Evolutionary conservation across 2,113 vertebrate genomes (phyloP).

Genomic region (Hippolais icterina): DNA sequence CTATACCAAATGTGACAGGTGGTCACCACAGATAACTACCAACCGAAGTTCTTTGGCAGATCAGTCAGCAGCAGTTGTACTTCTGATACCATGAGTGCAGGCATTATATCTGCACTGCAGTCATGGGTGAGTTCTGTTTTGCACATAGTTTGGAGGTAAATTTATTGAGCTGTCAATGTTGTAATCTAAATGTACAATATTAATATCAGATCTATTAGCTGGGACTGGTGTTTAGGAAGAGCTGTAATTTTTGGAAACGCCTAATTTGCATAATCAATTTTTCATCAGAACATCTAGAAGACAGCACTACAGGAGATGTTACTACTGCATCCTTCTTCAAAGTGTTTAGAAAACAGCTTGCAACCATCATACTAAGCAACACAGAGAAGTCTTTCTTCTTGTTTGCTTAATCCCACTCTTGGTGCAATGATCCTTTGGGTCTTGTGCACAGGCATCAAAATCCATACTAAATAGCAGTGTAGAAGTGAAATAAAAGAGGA

Average conservation of each 20-base stretch:
- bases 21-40: not conserved
- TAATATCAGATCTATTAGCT: not conserved
- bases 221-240: not conserved
- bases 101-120: not conserved
- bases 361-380: not conserved
- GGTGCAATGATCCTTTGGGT: not conserved
- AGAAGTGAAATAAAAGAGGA: not conserved
- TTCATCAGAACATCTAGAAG: not conserved
- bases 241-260: not conserved
- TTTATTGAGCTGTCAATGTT: not conserved
- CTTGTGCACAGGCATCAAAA: not conserved
- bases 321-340: not conserved
- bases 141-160: not conserved
- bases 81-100: not conserved
- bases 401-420: not conserved
- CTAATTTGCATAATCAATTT: not conserved
- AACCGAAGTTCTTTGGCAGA: not conserved
- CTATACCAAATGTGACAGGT: not conserved
- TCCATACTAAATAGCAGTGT: not conserved
- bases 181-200: not conserved
- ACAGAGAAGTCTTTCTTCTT: not conserved
- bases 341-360: not conserved
- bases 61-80: not conserved
- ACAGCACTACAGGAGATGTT: not conserved
- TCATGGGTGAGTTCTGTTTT: not conserved